These are phyloP conservation scores for Trichogramma pretiosum DNA, from an alignment of 1,140 invertebrate species.

Conservation along the genomic window DNA sequence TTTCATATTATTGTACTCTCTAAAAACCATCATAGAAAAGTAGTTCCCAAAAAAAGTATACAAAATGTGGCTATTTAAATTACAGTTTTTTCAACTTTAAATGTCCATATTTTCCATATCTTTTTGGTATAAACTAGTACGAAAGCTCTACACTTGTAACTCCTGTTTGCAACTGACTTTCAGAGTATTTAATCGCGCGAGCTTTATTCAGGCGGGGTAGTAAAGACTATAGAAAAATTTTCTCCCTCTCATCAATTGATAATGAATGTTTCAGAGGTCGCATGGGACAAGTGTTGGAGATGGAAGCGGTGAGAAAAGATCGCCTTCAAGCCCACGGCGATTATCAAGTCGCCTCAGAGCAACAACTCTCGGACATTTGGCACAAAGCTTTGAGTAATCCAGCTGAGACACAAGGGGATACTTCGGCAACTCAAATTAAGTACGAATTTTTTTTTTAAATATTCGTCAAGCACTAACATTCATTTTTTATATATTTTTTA, in stretches of 20 bases:
- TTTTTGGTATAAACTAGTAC: no score
- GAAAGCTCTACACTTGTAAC: no score
- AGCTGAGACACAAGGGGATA: constrained; percentile 23
- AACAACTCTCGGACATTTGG: constrained; percentile 43
- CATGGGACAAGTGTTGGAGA: constrained; percentile 34
- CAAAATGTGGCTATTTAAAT: no score
- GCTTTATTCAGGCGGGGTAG: constrained; percentile 8
- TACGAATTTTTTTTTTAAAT: constrained; percentile 18
- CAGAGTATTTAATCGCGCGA: no score
- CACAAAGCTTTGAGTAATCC: constrained; percentile 42
- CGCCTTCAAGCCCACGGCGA: constrained; percentile 33
- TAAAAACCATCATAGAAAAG: no score
- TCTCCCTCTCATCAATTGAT: constrained; percentile 2
- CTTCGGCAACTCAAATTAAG: constrained; percentile 30
- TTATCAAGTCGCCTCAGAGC: constrained; percentile 34
- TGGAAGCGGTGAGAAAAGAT: constrained; percentile 36
- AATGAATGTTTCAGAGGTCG: constrained; percentile 28
- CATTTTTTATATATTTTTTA: no score
- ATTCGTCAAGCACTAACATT: not conserved
- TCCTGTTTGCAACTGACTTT: no score
- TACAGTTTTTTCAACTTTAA: no score
- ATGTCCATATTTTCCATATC: no score
- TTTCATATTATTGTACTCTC: no score
- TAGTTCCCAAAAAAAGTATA: no score
- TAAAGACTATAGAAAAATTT: not conserved